A percentile compares a stretch with the other conserved stretches of the same genome.
Conservation (phyloP, 1,140 invertebrate genomes). For the Conus betulinus region DNA sequence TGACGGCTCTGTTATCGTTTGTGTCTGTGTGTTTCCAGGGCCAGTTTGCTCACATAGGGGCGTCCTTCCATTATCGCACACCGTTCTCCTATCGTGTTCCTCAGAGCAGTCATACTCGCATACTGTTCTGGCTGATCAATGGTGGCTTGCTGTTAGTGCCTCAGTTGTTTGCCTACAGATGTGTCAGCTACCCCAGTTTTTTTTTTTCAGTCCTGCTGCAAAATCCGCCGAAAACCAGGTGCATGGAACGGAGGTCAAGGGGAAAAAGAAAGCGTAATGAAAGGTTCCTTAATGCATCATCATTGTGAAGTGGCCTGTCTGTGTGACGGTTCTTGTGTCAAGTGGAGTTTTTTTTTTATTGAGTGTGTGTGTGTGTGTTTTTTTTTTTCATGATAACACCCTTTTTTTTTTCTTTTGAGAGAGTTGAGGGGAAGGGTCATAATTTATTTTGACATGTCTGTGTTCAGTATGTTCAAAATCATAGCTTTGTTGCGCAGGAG, state of each 20-base stretch:
- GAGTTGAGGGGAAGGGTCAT: too few relatives aligned
- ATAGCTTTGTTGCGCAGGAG: too few relatives aligned
- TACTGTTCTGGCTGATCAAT: constrained; percentile 65
- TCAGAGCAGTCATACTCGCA: constrained; percentile 40
- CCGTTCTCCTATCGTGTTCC: constrained; percentile 58
- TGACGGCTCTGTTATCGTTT: neutral
- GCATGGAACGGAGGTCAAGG: neutral
- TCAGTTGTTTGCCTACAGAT: constrained; percentile 57
- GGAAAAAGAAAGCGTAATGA: constrained; percentile 2
- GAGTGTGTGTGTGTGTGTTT: too few relatives aligned
- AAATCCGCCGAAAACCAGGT: neutral
- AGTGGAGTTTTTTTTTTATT: too few relatives aligned
- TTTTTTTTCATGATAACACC: too few relatives aligned
- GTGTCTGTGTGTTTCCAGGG: constrained; percentile 49
- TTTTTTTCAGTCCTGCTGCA: constrained; percentile 4
- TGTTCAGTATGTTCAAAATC: too few relatives aligned
- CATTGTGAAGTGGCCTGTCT: too few relatives aligned
- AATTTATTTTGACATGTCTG: too few relatives aligned
- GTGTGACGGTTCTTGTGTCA: too few relatives aligned
- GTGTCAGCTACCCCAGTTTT: constrained; percentile 1
- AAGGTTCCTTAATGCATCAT: neutral
- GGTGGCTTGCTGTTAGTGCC: constrained; percentile 56
- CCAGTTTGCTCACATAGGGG: constrained; percentile 65
- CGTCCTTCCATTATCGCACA: constrained; percentile 62
- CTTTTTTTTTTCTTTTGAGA: too few relatives aligned